Conservation (phyloP, 2,797 vertebrate species). For the Enteromius paludinosus region DNA sequence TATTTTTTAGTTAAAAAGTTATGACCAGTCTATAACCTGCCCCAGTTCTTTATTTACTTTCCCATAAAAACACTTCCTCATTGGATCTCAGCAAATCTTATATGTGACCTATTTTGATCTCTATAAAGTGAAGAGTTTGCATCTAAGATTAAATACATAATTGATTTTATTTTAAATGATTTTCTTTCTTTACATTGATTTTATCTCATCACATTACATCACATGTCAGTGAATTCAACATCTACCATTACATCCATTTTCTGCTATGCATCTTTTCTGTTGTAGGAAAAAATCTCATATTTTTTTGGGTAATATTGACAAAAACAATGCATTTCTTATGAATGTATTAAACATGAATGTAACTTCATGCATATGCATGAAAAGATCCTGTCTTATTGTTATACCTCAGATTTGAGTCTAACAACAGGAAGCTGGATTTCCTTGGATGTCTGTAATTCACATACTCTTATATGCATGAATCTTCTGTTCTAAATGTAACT, state of each 20-base stretch:
- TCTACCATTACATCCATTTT: neutral
- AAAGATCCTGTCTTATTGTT: neutral
- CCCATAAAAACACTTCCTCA: no score
- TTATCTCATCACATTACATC: neutral
- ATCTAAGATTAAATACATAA: neutral
- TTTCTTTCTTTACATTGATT: neutral
- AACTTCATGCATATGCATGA: neutral
- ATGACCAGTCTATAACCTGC: no score
- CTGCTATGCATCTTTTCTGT: neutral
- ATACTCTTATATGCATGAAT: neutral
- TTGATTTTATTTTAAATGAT: neutral
- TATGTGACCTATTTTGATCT: no score
- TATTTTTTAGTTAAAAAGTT: no score
- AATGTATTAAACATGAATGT: neutral
- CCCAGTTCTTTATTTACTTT: no score
- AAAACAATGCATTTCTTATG: neutral
- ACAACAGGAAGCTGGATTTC: neutral
- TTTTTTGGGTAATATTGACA: neutral
- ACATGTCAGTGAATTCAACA: neutral
- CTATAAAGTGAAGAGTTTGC: no score
- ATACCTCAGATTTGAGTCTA: neutral
- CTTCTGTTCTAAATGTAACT: neutral
- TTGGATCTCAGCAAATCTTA: no score
- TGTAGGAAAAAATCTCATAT: neutral
- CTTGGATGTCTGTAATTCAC: slow-evolving; percentile 1